Evolutionary conservation across 53 echinoderm and acorn worm genomes (phyloP), one percentile per base, ranked within the genome.

Genomic region (Temnopleurus reevesii): DNA sequence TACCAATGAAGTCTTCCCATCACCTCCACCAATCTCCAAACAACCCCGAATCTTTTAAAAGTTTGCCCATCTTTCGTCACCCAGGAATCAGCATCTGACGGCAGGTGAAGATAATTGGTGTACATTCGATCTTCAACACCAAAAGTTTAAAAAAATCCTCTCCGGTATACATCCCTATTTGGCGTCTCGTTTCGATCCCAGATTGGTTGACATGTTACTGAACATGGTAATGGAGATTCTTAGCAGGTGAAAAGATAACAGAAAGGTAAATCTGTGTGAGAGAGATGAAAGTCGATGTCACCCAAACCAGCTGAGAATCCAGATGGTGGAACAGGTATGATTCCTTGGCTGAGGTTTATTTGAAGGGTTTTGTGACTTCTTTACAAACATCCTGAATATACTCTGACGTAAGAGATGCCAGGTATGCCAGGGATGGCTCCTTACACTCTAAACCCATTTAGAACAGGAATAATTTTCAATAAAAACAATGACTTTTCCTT

Each of bases 161-260:
- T 41, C 71, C 41, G 71, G n/a, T n/a, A 36, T 71, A 71, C 71
- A 71, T 43, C 71, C 71, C 71, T 2, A 71, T 71, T 71, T 71
- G 36, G 49, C 46, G 9, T 79, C 79, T 47, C 46, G 46, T 79
- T 79, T 79, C 79, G 79, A 79, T 79, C 79, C 79, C 46, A 29
- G 18, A 46, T 79, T 46, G 79, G 6, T 49, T 79, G 36, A 47
- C 49, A 46, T 49, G 79, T 46, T 79, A 47, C 46, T 29, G 27
- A 79, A 79, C 79, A 49, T 79, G 45, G 79, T 38, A 79, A 83
- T 56, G n/a, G 83, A 83, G 83, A 83, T 27, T n/a, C 83, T 9
- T 5, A 55, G 83, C 83, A 83, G 83, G 83, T 83, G 83, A 83
- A 56, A 83, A 83, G 83, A 83, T 49, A 83, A 83, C 55, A 83